Conservation (phyloP, 2,797 vertebrate species). For the Acanthurus leucopareius region DNA sequence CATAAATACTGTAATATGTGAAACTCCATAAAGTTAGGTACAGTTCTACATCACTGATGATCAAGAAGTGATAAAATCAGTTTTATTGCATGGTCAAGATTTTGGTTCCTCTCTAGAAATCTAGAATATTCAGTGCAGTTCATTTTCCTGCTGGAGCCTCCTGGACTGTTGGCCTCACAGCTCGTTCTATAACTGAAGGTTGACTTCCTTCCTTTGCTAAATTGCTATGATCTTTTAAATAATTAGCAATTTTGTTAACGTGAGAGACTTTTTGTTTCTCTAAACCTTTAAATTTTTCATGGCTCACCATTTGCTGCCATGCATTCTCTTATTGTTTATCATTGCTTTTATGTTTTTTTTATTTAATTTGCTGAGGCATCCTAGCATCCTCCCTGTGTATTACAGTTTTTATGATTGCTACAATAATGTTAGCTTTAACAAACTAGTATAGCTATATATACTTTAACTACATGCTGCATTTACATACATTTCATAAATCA, state of each 20-base stretch:
- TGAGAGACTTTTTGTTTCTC: no score
- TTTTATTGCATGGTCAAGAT: neutral
- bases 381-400: no score
- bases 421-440: neutral
- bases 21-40: no score
- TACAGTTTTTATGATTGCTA: neutral
- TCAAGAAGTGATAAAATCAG: no score
- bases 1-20: no score
- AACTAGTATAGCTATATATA: neutral
- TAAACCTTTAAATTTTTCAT: neutral
- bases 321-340: neutral
- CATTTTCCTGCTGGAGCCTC: neutral
- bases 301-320: neutral
- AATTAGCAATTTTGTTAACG: neutral
- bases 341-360: neutral
- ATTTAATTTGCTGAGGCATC: neutral
- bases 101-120: neutral
- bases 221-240: neutral
- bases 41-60: no score
- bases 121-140: no score
- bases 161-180: neutral
- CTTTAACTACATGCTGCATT: neutral
- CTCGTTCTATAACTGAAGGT: neutral
- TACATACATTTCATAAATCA: constrained; percentile 4
- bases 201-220: neutral